A percentile compares a stretch with the other conserved stretches of the same genome.
Evolutionary conservation across 2,888 invertebrate species (phyloP).

Genomic region (Orgyia antiqua): DNA sequence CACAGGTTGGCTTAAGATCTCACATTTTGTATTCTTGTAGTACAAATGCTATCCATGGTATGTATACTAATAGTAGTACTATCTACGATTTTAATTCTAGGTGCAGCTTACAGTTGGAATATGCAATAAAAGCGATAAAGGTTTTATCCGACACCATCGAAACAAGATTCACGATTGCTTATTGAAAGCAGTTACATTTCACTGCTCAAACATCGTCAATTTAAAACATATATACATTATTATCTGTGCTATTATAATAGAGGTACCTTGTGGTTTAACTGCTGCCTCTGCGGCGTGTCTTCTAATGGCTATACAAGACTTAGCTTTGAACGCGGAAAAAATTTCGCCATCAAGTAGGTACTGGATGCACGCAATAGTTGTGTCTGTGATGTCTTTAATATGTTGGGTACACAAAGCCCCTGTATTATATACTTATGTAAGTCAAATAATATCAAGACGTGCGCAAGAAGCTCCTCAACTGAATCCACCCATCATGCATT

Average conservation of each 20-base stretch:
- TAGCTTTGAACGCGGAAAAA: constrained; percentile 53
- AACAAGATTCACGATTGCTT: constrained; percentile 61
- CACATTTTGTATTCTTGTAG: no score
- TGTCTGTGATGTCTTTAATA: constrained; percentile 79
- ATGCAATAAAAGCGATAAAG: constrained; percentile 63
- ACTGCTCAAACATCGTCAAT: constrained; percentile 63
- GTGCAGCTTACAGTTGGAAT: constrained; percentile 54
- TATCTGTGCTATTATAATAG: constrained; percentile 74
- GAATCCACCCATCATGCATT: constrained; percentile 77
- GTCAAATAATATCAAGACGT: constrained; percentile 73
- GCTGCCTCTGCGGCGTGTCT: constrained; percentile 78
- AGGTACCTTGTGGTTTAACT: constrained; percentile 80
- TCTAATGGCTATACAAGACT: constrained; percentile 80
- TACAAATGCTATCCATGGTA: not conserved
- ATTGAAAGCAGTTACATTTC: constrained; percentile 55
- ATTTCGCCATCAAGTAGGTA: constrained; percentile 51
- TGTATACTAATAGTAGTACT: not conserved
- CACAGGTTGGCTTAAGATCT: no score
- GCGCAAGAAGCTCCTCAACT: constrained; percentile 80
- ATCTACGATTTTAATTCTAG: constrained; percentile 30
- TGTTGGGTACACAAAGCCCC: constrained; percentile 80
- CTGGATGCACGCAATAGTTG: constrained; percentile 78
- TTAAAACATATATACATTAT: constrained; percentile 74
- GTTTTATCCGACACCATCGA: constrained; percentile 68
- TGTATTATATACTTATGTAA: constrained; percentile 77